These are phyloP conservation scores for Xestobium rufovillosum DNA, from an alignment of 2,888 invertebrate genomes.

Conservation along the genomic window DNA sequence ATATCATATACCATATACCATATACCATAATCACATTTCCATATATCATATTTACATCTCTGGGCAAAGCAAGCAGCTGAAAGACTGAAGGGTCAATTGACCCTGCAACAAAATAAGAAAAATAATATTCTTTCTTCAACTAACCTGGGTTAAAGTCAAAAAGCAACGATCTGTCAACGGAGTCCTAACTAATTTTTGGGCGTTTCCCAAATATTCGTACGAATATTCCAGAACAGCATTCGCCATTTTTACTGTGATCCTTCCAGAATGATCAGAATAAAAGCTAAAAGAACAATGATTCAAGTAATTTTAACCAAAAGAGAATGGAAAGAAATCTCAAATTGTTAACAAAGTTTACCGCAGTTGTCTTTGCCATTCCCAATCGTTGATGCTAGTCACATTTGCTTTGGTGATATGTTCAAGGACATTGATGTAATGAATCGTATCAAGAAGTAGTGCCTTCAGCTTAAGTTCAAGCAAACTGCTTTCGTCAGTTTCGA, in stretches of 20 bases:
- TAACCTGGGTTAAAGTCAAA: conserved; percentile 85
- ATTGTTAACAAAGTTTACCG: conserved; percentile 46
- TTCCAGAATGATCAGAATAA: conserved; percentile 54
- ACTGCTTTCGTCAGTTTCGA: conserved; percentile 27
- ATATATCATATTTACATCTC: too few species aligned
- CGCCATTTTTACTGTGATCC: conserved; percentile 78
- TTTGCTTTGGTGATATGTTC: conserved; percentile 65
- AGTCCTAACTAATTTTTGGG: conserved; percentile 90
- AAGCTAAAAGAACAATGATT: conserved; percentile 54
- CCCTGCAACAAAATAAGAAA: conserved; percentile 1
- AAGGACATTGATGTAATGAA: conserved; percentile 81
- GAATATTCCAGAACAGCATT: conserved; percentile 92
- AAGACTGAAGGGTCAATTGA: too few species aligned
- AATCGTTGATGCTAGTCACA: conserved; percentile 62
- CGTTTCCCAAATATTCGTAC: conserved; percentile 97
- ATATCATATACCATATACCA: too few species aligned
- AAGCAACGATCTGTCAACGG: conserved; percentile 96
- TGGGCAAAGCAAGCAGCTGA: too few species aligned
- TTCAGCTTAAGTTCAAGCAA: conserved; percentile 72
- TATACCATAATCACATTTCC: too few species aligned
- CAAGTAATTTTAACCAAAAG: too few species aligned
- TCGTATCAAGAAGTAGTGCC: conserved; percentile 85
- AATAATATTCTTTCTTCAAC: conserved; percentile 3
- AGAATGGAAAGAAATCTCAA: not conserved
- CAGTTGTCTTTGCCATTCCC: conserved; percentile 95